Evolutionary conservation across 2,888 invertebrate genomes (phyloP).

Genomic region (Sphaerophoria taeniata): DNA sequence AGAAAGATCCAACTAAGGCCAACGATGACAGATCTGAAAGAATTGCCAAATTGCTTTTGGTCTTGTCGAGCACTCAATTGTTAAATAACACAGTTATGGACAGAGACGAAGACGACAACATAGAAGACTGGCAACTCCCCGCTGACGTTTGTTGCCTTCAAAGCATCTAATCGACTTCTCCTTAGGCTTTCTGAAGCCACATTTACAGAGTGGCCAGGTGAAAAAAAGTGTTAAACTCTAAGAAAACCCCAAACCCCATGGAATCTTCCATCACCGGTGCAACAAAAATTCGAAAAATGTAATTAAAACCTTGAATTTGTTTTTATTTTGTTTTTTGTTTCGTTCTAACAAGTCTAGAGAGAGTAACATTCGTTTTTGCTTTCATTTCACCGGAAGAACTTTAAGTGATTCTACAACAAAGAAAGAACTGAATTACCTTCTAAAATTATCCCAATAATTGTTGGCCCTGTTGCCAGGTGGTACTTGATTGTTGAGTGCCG

Average conservation of each 20-base stretch:
- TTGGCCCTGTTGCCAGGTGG: conserved; percentile 95
- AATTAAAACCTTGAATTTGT: conserved; percentile 3
- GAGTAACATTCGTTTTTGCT: conserved; percentile 38
- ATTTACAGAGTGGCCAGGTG: too few species aligned
- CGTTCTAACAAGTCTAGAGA: conserved; percentile 53
- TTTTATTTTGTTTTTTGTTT: too few species aligned
- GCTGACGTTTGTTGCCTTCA: too few species aligned
- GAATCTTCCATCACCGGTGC: conserved; percentile 10
- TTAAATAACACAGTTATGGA: conserved; percentile 15
- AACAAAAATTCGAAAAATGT: neutral
- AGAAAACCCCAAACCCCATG: too few species aligned
- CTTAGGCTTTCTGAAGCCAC: too few species aligned
- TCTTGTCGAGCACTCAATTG: neutral
- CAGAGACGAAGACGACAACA: conserved; percentile 52
- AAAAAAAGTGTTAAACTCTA: too few species aligned
- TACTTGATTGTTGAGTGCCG: conserved; percentile 92
- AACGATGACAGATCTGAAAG: conserved; percentile 52
- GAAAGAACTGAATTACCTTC: conserved; percentile 87
- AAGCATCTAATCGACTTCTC: too few species aligned
- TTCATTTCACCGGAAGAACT: neutral
- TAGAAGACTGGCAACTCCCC: neutral
- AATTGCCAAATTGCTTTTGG: conserved; percentile 28
- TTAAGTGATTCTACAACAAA: conserved; percentile 27
- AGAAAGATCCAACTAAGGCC: conserved; percentile 58
- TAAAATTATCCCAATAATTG: conserved; percentile 97